Evolutionary conservation across 2,113 vertebrate genomes (phyloP).

Genomic region (Coryphaenoides rupestris): DNA sequence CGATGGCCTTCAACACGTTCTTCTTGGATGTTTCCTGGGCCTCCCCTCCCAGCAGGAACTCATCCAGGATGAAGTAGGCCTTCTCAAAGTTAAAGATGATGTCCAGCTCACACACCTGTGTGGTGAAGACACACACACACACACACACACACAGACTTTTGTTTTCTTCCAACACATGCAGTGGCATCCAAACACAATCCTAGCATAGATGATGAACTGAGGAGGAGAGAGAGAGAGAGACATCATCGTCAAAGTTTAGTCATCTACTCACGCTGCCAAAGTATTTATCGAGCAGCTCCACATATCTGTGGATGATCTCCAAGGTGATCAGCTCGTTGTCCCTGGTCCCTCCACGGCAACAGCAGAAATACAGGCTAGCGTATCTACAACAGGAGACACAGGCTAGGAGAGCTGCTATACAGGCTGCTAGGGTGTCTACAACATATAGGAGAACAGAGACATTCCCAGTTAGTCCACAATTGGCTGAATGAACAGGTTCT

Average conservation of each 20-base stretch:
- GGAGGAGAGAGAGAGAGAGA: neutral
- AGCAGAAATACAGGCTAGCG: conserved; percentile 97
- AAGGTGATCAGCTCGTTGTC: conserved; percentile 96
- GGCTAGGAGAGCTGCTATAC: neutral
- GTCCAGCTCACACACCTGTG: conserved; percentile 96
- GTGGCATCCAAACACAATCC: neutral
- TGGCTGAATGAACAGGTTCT: too few relatives aligned
- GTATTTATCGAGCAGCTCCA: conserved; percentile 98
- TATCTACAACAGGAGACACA: conserved; percentile 72
- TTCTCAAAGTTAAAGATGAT: conserved; percentile 99
- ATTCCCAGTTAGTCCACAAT: too few relatives aligned
- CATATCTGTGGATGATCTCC: conserved; percentile 97
- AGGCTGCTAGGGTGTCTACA: conserved; percentile 15
- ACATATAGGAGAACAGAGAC: neutral
- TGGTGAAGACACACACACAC: conserved; percentile 19
- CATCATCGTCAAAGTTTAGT: neutral
- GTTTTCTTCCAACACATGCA: neutral
- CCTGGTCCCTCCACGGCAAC: conserved; percentile 97
- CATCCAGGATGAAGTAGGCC: conserved; percentile 97
- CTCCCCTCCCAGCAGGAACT: conserved; percentile 96
- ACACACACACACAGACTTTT: neutral
- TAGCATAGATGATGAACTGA: neutral
- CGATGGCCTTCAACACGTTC: conserved; percentile 96
- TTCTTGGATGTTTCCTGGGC: conserved; percentile 98
- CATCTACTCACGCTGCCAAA: conserved; percentile 92